These are phyloP conservation scores for Drosophila melanogaster DNA, from an alignment of 1,140 invertebrate genomes.

Conservation along the genomic window Release_6_plus_ISO1_MT NC_004354.4:12079001-12079500, in stretches of 20 bases:
- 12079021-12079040: neutral
- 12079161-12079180: slow-evolving; percentile 60
- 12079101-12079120: slow-evolving; percentile 18
- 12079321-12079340: too few relatives aligned
- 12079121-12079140: slow-evolving; percentile 68
- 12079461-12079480: slow-evolving; percentile 45
- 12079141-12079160: slow-evolving; percentile 62
- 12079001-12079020: slow-evolving; percentile 22
- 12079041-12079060: slow-evolving; percentile 3
- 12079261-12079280: slow-evolving; percentile 58
- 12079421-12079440: slow-evolving; percentile 75
- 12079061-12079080: neutral
- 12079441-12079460: slow-evolving; percentile 71
- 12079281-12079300: slow-evolving; percentile 45
- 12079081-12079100: neutral
- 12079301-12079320: neutral
- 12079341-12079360: neutral
- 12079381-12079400: slow-evolving; percentile 48
- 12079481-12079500: neutral
- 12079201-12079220: slow-evolving; percentile 79
- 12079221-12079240: slow-evolving; percentile 52
- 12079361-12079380: slow-evolving; percentile 2
- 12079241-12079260: slow-evolving; percentile 68
- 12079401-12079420: slow-evolving; percentile 46
- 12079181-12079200: slow-evolving; percentile 77